Evolutionary conservation across 1,140 invertebrate species (phyloP).

Genomic region (Scaptodrosophila lebanonensis): DNA sequence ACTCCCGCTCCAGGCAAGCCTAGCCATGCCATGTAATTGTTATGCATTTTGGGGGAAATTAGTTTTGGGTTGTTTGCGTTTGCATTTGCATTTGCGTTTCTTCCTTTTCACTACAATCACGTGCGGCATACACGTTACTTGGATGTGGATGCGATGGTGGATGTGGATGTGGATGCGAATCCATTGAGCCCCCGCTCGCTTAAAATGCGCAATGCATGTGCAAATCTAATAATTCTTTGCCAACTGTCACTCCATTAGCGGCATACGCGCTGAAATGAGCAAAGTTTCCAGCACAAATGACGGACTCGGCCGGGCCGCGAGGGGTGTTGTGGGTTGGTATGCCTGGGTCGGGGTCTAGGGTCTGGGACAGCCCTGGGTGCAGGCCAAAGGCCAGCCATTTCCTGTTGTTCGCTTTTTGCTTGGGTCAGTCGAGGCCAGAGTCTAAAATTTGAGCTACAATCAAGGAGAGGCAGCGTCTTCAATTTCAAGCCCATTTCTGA

Average conservation of each 20-base stretch:
- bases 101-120: slow-evolving; percentile 19
- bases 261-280: slow-evolving; percentile 21
- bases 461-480: not conserved
- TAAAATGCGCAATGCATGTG: slow-evolving; percentile 56
- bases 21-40: slow-evolving; percentile 42
- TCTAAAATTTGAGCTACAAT: too few relatives aligned
- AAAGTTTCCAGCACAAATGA: too few relatives aligned
- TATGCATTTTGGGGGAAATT: slow-evolving; percentile 52
- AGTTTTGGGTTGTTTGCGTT: slow-evolving; percentile 15
- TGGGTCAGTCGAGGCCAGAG: slow-evolving; percentile 1
- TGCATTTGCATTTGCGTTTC: too few relatives aligned
- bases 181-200: slow-evolving; percentile 16
- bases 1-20: too few relatives aligned
- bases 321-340: too few relatives aligned
- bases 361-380: not conserved
- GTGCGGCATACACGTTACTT: slow-evolving; percentile 17
- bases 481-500: slow-evolving; percentile 1
- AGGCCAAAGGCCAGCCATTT: slow-evolving; percentile 12
- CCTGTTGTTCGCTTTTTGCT: slow-evolving; percentile 7
- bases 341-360: not conserved
- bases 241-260: slow-evolving; percentile 70
- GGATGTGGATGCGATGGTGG: too few relatives aligned
- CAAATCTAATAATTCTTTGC: slow-evolving; percentile 74
- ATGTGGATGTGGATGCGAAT: too few relatives aligned
- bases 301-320: too few relatives aligned